Conservation (phyloP, 2,888 invertebrate genomes). For the Phengaris arion region DNA sequence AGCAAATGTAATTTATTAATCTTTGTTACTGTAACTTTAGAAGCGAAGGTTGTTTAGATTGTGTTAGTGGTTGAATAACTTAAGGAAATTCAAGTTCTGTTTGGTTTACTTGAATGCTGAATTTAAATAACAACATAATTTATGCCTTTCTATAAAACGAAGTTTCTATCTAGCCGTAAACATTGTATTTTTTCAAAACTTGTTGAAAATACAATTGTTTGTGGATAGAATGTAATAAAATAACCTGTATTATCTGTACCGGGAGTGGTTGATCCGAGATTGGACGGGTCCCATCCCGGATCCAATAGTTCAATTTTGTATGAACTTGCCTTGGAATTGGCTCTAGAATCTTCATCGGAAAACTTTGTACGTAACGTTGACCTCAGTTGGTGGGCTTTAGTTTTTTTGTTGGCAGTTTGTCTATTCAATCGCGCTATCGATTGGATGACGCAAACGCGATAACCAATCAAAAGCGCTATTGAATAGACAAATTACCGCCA, state of each 20-base stretch:
- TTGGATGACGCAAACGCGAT: too few species aligned
- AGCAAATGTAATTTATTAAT: background rate
- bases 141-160: background rate
- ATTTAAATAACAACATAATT: background rate
- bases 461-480: too few species aligned
- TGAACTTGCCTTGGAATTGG: background rate
- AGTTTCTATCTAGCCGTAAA: background rate
- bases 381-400: too few species aligned
- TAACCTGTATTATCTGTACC: background rate
- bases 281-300: constrained; percentile 6
- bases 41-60: background rate
- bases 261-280: constrained; percentile 18
- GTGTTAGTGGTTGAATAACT: background rate
- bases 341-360: background rate
- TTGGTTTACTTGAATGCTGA: too few species aligned
- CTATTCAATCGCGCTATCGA: too few species aligned
- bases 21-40: background rate
- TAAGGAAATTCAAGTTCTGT: background rate
- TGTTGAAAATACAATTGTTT: background rate
- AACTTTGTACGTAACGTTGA: background rate
- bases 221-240: constrained; percentile 2
- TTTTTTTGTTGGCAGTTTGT: too few species aligned
- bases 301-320: constrained; percentile 8
- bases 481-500: too few species aligned
- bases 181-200: background rate